Conservation (phyloP, 2,113 vertebrate genomes). For the Clarias magur region DNA sequence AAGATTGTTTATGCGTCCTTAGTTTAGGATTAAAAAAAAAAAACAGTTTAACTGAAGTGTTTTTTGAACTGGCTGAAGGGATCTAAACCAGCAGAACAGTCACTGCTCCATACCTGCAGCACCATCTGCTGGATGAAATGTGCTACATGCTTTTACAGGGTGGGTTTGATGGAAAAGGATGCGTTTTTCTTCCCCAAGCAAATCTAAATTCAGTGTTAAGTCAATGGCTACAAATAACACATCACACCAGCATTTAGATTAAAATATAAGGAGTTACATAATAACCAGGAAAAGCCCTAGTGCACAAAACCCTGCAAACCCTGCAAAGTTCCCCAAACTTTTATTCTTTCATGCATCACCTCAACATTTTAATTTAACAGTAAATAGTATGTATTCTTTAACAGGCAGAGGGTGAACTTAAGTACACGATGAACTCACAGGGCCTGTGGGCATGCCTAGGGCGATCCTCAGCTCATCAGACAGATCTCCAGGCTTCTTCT, state of each 20-base stretch:
- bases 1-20: too few species aligned
- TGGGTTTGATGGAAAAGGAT: too few species aligned
- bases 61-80: not conserved
- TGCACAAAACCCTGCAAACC: not conserved
- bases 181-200: not conserved
- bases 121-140: constrained; percentile 4
- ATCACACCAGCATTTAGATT: not conserved
- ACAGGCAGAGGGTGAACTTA: too few species aligned
- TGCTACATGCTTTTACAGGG: too few species aligned
- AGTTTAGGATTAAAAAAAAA: too few species aligned
- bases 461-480: constrained; percentile 88
- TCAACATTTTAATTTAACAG: not conserved
- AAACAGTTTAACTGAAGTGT: too few species aligned
- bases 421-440: constrained; percentile 69
- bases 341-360: not conserved
- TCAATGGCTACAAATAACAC: too few species aligned
- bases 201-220: not conserved
- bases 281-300: not conserved
- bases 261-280: not conserved
- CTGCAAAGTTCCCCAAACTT: not conserved
- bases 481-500: constrained; percentile 92
- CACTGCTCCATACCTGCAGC: not conserved
- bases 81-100: not conserved
- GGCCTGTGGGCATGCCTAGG: constrained; percentile 91
- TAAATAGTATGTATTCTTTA: not conserved